Conservation (phyloP, 1,140 invertebrate genomes). For the Onthophagus taurus region DNA sequence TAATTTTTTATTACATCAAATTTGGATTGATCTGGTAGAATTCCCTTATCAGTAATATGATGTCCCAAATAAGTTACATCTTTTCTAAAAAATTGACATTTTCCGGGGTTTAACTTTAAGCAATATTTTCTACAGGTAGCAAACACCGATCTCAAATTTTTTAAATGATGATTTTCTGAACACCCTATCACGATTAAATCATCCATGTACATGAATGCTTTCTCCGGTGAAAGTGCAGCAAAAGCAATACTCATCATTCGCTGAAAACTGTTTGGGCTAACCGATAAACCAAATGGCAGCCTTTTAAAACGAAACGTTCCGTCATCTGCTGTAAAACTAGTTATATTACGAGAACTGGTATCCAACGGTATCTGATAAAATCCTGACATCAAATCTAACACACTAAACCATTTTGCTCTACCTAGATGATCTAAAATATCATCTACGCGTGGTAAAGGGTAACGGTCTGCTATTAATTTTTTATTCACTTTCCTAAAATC, state of each 20-base stretch:
- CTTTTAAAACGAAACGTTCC: slow-evolving; percentile 15
- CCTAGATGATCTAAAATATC: slow-evolving; percentile 6
- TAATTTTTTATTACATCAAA: not conserved
- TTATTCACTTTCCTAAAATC: slow-evolving; percentile 31
- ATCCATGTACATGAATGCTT: slow-evolving; percentile 19
- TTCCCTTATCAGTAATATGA: not conserved
- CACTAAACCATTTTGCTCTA: slow-evolving; percentile 5
- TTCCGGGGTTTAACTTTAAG: no score
- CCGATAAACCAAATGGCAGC: slow-evolving; percentile 12
- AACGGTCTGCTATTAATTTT: slow-evolving; percentile 33
- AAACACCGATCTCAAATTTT: slow-evolving; percentile 20
- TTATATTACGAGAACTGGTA: not conserved
- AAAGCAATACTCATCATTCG: slow-evolving; percentile 15
- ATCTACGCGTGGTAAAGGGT: no score
- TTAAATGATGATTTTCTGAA: slow-evolving; percentile 15
- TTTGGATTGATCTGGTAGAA: not conserved
- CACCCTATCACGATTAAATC: slow-evolving; percentile 18
- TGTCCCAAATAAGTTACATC: not conserved
- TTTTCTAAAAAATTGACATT: no score
- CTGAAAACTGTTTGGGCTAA: slow-evolving; percentile 15
- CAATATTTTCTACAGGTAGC: slow-evolving; percentile 22
- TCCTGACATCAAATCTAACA: not conserved
- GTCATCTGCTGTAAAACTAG: slow-evolving; percentile 6
- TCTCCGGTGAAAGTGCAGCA: slow-evolving; percentile 9
- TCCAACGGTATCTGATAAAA: slow-evolving; percentile 6